phyloP scores from a whole-genome alignment of 2,113 vertebrate species.

The Lasiurus cinereus region DNA sequence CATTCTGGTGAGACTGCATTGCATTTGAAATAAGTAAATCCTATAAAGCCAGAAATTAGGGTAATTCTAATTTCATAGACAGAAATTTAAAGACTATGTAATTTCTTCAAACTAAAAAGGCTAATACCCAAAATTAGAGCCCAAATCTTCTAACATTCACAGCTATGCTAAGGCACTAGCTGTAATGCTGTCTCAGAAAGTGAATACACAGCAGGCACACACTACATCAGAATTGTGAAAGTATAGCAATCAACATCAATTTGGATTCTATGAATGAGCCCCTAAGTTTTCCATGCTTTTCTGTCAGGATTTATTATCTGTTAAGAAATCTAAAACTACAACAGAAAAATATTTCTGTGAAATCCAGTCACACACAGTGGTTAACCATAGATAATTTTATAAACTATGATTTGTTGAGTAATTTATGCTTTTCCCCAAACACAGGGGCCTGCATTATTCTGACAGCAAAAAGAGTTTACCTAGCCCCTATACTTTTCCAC shows the following conservation, averaged over 20 bases:
- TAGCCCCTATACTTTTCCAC: conserved; percentile 70
- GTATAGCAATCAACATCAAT: conserved; percentile 7
- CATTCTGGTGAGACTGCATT: neutral
- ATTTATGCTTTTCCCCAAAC: conserved; percentile 66
- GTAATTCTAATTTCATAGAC: conserved; percentile 53
- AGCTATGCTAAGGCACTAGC: neutral
- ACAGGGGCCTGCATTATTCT: conserved; percentile 67
- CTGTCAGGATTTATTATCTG: conserved; percentile 68
- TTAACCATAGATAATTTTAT: conserved; percentile 74
- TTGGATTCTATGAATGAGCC: conserved; percentile 56
- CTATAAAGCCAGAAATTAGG: conserved; percentile 14
- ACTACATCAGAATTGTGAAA: conserved; percentile 34
- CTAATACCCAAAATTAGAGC: conserved; percentile 2
- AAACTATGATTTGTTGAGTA: conserved; percentile 80
- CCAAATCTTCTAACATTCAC: neutral
- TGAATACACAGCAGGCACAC: neutral
- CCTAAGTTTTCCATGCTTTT: conserved; percentile 58
- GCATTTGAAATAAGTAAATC: conserved; percentile 20
- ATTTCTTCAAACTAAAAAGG: conserved; percentile 45
- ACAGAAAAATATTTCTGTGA: conserved; percentile 77
- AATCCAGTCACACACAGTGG: conserved; percentile 67
- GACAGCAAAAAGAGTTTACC: conserved; percentile 51
- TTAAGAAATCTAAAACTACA: conserved; percentile 70
- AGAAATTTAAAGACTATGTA: conserved; percentile 23
- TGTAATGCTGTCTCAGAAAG: neutral